Evolutionary conservation across 2,888 invertebrate species (phyloP), one percentile per base, ranked within the genome.

Genomic region (Melolontha melolontha): DNA sequence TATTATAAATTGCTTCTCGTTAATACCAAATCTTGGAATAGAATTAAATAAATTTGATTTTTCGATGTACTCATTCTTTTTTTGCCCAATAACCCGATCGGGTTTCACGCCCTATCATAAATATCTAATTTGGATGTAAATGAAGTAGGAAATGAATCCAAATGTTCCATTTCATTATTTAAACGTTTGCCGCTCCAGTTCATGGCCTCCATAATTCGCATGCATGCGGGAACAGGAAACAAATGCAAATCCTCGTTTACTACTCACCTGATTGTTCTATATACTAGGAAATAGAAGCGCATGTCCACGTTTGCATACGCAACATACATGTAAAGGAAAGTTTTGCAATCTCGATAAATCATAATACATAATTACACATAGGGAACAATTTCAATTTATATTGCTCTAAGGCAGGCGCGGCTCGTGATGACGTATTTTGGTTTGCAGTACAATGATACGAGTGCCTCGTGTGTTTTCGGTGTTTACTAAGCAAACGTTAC

Each of bases 211-310:
- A 7, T 14, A 14, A 16, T 40, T 16, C 40, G 16, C 40, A 10
- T 14, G 14, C 40, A 54, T 54, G 54, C 54, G 54, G 54, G 54
- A 54, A 54, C 54, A 54, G 54, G 54, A 54, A 54, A 54, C 40
- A 40, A 54, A 54, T 54, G 41, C 54, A 41, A 54, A 54, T 54
- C 54, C 6, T 50, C 22, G 54, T 39, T 54, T 54, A 40, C 12
- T 54, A 40, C 12, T 40, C 17, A 40, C 54, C 40, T 54, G 40
- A 54, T 40, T 54, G 54, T 54, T 14, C 27, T 34, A 6, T 14
- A 10, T 39, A 54, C 17, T 2, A 40, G 54, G 54, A 54, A 54
- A 40, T 54, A 16, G 40, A 51, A 29, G 54, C 22, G 4, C 22
- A 22, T 22, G 22, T 22, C 1, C 22, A 22, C 4, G 22, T 22